Percentiles rank a stretch among this genome's conserved stretches.
Evolutionary conservation across 2,113 vertebrate species (phyloP).

Genomic region (Galbula dea): DNA sequence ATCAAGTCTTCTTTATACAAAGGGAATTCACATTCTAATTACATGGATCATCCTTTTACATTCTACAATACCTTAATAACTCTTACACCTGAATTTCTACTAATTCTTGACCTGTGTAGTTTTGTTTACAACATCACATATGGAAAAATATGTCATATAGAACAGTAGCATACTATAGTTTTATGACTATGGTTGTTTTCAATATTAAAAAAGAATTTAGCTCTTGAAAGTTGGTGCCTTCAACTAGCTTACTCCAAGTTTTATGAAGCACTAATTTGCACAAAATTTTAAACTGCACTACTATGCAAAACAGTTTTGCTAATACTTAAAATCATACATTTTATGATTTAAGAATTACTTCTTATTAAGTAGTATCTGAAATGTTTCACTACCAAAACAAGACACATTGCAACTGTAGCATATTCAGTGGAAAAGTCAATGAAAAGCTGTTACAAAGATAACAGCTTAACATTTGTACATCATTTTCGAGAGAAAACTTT

Average conservation of each 20-base stretch:
- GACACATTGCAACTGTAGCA: fast-evolving
- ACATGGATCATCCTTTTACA: not conserved
- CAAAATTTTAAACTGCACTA: not conserved
- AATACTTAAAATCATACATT: not conserved
- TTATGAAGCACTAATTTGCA: not conserved
- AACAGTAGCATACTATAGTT: not conserved
- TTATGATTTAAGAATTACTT: too few relatives aligned
- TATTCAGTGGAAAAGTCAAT: not conserved
- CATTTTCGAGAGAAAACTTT: not conserved
- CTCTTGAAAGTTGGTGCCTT: not conserved
- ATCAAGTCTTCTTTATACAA: not conserved
- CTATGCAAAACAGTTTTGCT: not conserved
- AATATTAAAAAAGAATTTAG: not conserved
- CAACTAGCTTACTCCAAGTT: not conserved
- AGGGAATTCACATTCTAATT: not conserved
- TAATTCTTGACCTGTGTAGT: not conserved
- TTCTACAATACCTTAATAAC: not conserved
- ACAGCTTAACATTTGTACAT: not conserved
- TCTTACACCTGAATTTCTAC: not conserved
- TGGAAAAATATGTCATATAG: not conserved
- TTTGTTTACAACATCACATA: not conserved
- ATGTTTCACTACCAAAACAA: not conserved
- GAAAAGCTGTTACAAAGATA: not conserved
- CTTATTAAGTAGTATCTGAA: not conserved
- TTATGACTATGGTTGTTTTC: not conserved